Percentiles rank a stretch among this genome's conserved stretches.
Evolutionary conservation across 2,113 vertebrate genomes (phyloP).

Genomic region (Callipepla squamata): DNA sequence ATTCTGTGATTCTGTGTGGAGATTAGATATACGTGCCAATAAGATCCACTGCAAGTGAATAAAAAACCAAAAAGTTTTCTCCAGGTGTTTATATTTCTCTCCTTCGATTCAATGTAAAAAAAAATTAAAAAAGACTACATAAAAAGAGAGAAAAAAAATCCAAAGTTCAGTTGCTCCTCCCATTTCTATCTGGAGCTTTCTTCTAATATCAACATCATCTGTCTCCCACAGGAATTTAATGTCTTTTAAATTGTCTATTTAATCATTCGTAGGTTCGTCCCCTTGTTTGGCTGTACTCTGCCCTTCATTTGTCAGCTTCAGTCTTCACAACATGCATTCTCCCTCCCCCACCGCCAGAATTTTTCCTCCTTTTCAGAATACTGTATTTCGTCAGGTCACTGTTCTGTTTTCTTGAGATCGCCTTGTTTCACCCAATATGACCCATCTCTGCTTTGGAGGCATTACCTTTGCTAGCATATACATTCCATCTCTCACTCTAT

Average conservation of each 20-base stretch:
- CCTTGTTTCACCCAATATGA: neutral
- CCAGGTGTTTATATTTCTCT: neutral
- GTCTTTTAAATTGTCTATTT: conserved; percentile 61
- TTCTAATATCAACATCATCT: conserved; percentile 63
- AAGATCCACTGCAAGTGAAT: neutral
- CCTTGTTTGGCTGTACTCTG: neutral
- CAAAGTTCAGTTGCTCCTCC: conserved; percentile 47
- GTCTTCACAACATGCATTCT: neutral
- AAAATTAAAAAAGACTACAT: neutral
- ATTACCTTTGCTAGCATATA: neutral
- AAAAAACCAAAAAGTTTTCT: neutral
- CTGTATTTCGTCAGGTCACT: neutral
- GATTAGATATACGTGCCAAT: neutral
- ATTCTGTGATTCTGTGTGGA: neutral
- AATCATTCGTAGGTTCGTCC: conserved; percentile 47
- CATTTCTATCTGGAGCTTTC: conserved; percentile 42
- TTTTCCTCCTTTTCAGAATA: neutral
- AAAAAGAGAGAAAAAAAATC: neutral
- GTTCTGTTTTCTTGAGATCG: neutral
- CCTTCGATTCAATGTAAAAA: neutral
- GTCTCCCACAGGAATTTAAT: conserved; percentile 38
- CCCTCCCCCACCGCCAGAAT: accelerated
- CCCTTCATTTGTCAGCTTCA: conserved; percentile 45
- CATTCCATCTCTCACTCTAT: neutral
- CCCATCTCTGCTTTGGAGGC: neutral